Evolutionary conservation across 2,113 vertebrate genomes (phyloP).

Genomic region (Anarrhichthys ocellatus): DNA sequence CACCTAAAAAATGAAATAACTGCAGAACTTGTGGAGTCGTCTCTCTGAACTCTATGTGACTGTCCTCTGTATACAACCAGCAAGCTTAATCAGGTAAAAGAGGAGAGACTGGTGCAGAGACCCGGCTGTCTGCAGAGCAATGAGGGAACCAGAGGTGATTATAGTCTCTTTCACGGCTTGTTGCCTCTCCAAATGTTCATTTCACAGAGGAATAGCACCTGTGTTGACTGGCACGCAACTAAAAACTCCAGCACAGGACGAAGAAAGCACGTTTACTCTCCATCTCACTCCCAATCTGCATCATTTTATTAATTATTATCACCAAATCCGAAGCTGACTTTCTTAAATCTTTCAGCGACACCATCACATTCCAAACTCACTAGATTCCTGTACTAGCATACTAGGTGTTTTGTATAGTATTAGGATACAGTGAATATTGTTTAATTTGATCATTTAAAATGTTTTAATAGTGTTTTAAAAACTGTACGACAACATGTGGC

Average conservation of each 20-base stretch:
- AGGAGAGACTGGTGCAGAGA: not conserved
- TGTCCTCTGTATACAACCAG: not conserved
- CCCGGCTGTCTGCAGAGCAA: constrained; percentile 3
- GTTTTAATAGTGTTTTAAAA: not conserved
- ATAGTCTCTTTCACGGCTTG: constrained; percentile 34
- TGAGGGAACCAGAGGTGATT: constrained; percentile 28
- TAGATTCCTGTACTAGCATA: too few relatives aligned
- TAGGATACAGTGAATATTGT: not conserved
- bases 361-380: too few relatives aligned
- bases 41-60: not conserved
- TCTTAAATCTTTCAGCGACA: not conserved
- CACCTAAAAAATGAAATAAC: not conserved
- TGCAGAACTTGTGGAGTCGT: not conserved
- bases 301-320: not conserved
- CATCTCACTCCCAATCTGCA: not conserved
- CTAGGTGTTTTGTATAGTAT: too few relatives aligned
- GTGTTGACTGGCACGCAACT: constrained; percentile 2
- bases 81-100: not conserved
- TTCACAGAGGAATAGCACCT: constrained; percentile 2
- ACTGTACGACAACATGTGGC: not conserved
- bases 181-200: constrained; percentile 34
- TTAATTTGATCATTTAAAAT: not conserved
- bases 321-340: not conserved
- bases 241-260: not conserved
- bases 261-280: not conserved